These are phyloP conservation scores for Alosa alosa DNA, from an alignment of 2,113 vertebrate species.

Conservation along the genomic window DNA sequence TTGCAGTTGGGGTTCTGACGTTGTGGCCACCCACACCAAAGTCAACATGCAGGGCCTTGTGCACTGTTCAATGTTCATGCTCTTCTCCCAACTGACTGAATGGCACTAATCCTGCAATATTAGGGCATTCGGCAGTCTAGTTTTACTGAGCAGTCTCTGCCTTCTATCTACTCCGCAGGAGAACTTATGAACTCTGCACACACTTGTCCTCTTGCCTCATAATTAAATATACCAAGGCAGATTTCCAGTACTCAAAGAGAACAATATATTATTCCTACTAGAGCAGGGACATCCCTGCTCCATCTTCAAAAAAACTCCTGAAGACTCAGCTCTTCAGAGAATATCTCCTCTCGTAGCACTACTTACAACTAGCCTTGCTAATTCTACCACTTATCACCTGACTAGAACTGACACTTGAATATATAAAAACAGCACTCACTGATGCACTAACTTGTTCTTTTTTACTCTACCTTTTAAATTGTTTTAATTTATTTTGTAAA, in stretches of 20 bases:
- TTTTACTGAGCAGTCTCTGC: not conserved
- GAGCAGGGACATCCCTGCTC: too few species aligned
- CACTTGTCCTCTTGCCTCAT: not conserved
- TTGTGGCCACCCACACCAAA: not conserved
- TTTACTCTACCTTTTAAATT: too few species aligned
- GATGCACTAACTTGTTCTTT: too few species aligned
- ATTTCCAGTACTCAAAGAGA: too few species aligned
- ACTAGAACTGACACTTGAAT: too few species aligned
- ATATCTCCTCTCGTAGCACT: too few species aligned
- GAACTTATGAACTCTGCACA: not conserved
- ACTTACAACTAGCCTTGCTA: too few species aligned
- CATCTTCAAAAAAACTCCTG: too few species aligned
- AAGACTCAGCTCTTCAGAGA: too few species aligned
- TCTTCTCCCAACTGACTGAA: not conserved
- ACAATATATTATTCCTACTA: too few species aligned
- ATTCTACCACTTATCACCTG: too few species aligned
- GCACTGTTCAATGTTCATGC: not conserved
- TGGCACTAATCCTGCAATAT: not conserved
- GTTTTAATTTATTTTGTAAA: too few species aligned
- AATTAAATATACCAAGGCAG: not conserved
- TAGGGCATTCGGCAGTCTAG: not conserved
- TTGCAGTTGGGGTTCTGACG: not conserved
- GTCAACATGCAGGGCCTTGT: not conserved
- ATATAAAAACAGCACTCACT: not conserved
- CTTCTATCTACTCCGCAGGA: not conserved